A percentile compares a stretch with the other conserved stretches of the same genome.
These are phyloP conservation scores for Trachemys scripta DNA, from an alignment of 2,113 vertebrate species.

Conservation along the genomic window DNA sequence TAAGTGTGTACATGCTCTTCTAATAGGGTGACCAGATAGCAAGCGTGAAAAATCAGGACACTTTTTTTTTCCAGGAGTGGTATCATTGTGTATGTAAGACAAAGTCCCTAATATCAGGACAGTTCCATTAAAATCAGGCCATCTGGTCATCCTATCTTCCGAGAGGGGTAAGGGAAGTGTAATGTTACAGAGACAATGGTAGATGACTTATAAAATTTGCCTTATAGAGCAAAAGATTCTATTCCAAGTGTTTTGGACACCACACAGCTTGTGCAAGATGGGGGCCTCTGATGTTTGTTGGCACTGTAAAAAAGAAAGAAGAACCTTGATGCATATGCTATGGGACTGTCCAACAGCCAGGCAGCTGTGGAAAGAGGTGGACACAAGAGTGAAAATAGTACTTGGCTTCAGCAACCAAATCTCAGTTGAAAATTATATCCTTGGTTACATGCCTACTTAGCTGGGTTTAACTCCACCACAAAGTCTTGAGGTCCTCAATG, in stretches of 20 bases:
- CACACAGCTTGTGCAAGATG: neutral
- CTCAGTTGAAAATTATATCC: neutral
- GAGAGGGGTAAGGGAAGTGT: constrained; percentile 28
- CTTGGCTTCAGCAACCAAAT: neutral
- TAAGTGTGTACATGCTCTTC: neutral
- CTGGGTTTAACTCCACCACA: neutral
- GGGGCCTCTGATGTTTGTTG: neutral
- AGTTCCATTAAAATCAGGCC: too few relatives aligned
- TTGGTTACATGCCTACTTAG: neutral
- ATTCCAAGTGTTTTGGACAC: neutral
- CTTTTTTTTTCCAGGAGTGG: too few relatives aligned
- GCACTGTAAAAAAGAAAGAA: neutral
- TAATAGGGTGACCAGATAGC: too few relatives aligned
- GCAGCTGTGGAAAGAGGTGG: neutral
- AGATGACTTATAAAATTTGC: constrained; percentile 1
- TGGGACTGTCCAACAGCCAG: neutral
- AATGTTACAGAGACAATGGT: constrained; percentile 1
- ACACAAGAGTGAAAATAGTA: neutral
- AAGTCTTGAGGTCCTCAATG: neutral
- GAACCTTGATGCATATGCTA: neutral
- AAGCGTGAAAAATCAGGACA: too few relatives aligned
- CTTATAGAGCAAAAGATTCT: neutral
- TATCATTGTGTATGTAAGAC: too few relatives aligned
- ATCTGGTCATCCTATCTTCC: too few relatives aligned
- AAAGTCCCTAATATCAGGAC: too few relatives aligned